Percentiles rank a stretch among this genome's conserved stretches.
phyloP scores from a whole-genome alignment of 1,140 invertebrate genomes.

The Calliopsis andreniformis region DNA sequence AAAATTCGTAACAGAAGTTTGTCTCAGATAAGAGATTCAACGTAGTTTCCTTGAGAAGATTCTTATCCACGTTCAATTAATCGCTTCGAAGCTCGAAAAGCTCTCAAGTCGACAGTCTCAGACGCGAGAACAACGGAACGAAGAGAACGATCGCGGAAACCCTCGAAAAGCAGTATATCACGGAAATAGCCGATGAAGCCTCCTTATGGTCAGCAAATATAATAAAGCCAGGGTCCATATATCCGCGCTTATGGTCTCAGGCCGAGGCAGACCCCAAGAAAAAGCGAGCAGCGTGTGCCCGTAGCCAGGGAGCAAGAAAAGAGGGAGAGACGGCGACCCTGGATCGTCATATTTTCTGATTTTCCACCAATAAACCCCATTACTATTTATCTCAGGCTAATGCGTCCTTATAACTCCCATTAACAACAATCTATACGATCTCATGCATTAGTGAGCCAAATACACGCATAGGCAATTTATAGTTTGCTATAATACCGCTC shows the following conservation, averaged over 20 bases:
- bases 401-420: constrained; percentile 80
- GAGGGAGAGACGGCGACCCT: constrained; percentile 63
- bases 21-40: no score
- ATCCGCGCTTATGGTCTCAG: constrained; percentile 75
- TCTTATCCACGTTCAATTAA: not conserved
- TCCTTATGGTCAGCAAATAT: constrained; percentile 80
- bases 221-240: constrained; percentile 80
- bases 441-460: constrained; percentile 69
- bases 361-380: constrained; percentile 81
- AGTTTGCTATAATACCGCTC: constrained; percentile 48
- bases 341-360: constrained; percentile 80
- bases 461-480: constrained; percentile 67
- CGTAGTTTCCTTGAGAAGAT: no score
- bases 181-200: constrained; percentile 78
- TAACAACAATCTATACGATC: constrained; percentile 80
- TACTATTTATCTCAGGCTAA: constrained; percentile 81
- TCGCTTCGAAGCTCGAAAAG: no score
- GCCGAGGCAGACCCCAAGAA: constrained; percentile 70
- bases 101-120: not conserved
- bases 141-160: constrained; percentile 63
- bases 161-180: constrained; percentile 75
- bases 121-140: constrained; percentile 38
- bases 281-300: constrained; percentile 66
- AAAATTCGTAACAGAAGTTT: no score
- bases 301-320: constrained; percentile 60